Base-by-base conservation (phyloP, 2,888 invertebrate species). In the Parnassius mnemosyne region DNA sequence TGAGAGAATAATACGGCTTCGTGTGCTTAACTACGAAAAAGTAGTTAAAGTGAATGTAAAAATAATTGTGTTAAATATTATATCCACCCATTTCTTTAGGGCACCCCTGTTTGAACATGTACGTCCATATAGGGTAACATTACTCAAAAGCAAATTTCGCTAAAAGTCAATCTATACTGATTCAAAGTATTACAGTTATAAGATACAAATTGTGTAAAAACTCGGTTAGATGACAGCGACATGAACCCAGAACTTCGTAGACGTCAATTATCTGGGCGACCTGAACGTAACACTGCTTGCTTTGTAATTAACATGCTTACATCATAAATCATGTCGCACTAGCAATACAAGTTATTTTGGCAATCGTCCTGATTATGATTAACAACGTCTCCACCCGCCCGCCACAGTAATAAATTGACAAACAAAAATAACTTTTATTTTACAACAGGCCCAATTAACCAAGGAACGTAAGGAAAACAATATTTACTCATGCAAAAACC, bases 281-380 rank as follows among this genome's bases (percentile, higher is more conserved):
- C 77, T 66, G 71, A 73, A 76, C 76, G 75, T 50, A 57, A 72
- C 70, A 70, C 66, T 61, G 60, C 73, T 74, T 74, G 72, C 73
- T 75, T 76, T 70, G 74, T 84, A 84, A 86, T 85, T 84, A 87
- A 77, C 80, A 78, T 78, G 71, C 70, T 66, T 63, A 70, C 71
- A 72, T 72, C 77, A 84, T 87, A 83, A 86, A 87, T 87, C 87
- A 87, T 71, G 69, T 70, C 71, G 76, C 76, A 79, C 76, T 77
- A 80, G 76, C 77, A 81, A 80, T 80, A 85, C 83, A 79, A 81
- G 87, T 85, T 86, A 85, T 87, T 89, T 89, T 88, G 88, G 87
- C 89, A 87, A 87, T 88, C 76, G 77, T 70, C 71, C 71, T 77
- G 74, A 78, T 83, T 82, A 75, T 80, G 78, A 80, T 80, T 75